A percentile compares a stretch with the other conserved stretches of the same genome.
Conservation (phyloP, 2,113 vertebrate species). For the Myiagra hebetior region DNA sequence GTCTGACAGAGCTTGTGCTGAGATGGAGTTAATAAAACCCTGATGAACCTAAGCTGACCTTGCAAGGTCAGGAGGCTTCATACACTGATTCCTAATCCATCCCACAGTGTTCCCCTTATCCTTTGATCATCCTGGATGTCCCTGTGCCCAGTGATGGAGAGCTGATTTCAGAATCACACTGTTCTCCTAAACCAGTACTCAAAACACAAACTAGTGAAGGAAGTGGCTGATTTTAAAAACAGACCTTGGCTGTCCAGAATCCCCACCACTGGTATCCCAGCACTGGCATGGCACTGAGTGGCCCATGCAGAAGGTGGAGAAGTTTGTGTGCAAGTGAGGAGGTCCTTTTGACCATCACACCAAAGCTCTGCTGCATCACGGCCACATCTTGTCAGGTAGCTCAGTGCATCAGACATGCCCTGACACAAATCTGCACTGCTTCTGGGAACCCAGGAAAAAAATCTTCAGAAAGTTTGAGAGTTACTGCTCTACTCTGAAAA, state of each 20-base stretch:
- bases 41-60: background rate
- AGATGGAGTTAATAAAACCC: background rate
- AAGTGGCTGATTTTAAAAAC: background rate
- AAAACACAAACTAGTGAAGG: background rate
- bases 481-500: background rate
- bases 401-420: background rate
- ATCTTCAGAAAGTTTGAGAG: background rate
- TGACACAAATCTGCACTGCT: background rate
- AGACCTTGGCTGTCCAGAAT: background rate
- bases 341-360: background rate
- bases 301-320: background rate
- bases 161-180: background rate
- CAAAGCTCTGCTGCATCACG: accelerated
- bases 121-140: background rate
- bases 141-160: background rate
- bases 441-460: background rate
- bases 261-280: too few species aligned
- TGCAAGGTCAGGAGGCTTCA: background rate
- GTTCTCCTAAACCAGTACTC: background rate
- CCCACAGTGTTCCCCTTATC: background rate
- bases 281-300: background rate
- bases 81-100: background rate
- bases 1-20: background rate
- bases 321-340: accelerated
- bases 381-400: background rate